A percentile compares a stretch with the other conserved stretches of the same genome.
phyloP scores from a whole-genome alignment of 2,888 invertebrate species.

The Andrena fulva region DNA sequence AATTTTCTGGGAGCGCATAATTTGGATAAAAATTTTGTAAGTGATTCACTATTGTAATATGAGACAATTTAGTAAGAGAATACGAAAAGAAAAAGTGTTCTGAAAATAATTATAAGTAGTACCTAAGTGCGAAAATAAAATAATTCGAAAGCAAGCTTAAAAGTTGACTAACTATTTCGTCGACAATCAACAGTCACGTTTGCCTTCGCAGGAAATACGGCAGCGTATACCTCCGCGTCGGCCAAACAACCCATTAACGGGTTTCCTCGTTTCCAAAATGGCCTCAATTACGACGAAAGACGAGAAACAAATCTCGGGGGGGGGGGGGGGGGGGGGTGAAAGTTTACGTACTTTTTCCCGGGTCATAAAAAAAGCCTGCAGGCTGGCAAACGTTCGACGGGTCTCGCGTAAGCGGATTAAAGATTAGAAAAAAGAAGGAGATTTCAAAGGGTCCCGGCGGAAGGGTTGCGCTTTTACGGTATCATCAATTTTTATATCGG shows the following conservation, averaged over 20 bases:
- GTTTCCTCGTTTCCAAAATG: neutral
- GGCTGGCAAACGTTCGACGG: neutral
- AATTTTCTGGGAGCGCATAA: no score
- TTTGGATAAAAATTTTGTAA: no score
- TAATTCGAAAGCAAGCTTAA: no score
- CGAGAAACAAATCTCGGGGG: neutral
- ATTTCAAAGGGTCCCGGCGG: neutral
- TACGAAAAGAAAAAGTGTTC: no score
- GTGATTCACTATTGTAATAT: no score
- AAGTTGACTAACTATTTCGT: neutral
- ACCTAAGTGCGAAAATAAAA: no score
- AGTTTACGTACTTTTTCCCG: conserved; percentile 13
- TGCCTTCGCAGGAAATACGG: neutral
- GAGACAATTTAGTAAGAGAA: no score
- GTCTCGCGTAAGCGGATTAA: conserved; percentile 43
- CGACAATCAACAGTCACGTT: neutral
- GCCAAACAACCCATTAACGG: neutral
- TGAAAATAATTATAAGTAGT: no score
- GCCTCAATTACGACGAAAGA: neutral
- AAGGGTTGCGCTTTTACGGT: conserved; percentile 49
- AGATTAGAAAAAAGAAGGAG: conserved; percentile 11
- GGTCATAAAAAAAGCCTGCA: conserved; percentile 24
- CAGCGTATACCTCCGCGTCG: neutral
- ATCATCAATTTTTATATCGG: conserved; percentile 43
- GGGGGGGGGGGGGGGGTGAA: conserved; percentile 2